Base-by-base conservation (phyloP, 2,797 vertebrate genomes). In the Thaleichthys pacificus region DNA sequence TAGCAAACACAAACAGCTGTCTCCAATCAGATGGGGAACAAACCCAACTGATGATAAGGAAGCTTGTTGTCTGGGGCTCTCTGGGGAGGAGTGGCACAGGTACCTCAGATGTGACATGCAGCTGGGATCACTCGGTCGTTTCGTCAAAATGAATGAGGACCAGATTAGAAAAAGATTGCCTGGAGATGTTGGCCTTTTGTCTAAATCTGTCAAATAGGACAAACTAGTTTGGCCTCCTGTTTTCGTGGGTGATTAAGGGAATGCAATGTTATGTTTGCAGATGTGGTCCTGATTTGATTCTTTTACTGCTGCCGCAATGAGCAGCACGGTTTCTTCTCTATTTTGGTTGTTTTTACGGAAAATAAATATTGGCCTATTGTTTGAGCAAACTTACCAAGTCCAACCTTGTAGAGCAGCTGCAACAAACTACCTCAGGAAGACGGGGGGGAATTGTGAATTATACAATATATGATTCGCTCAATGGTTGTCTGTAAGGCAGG, bases 81-180 rank as follows among this genome's bases (percentile, higher is more conserved):
- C 8, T 47, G 67, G 51, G n/a, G 38, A 62, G 6, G 19, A 15
- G 68, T 57, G 60, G 72, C n/a, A 19, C 38, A 70, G 62, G 12
- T 11, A 72, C 62, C 74, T 28, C 30, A 4, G 9, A 56, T 83
- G 76, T 79, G 54, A 75, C 35, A 49, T 65, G 78, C 65, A 67
- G 57, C 60, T 61, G 22, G 17, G 57, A 60, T 60, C 24, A 22
- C 42, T 47, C 42, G 7, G 21, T 61, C 9, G 5, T 61, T 28
- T 26, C 26, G 24, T 24, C 60, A 4, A 61, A 26, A 61, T 15
- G 24, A 61, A 61, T 28, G 60, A 61, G 22, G 21, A 61, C 11
- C 21, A 28, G n/a, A 66, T n/a, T 22, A 42, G 51, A 22, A 47
- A 30, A 66, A 1, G 35, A 62, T 35, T 47, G 30, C 73, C 66